Conservation (phyloP, 2,888 invertebrate species). For the Dolichomitus sp. region DNA sequence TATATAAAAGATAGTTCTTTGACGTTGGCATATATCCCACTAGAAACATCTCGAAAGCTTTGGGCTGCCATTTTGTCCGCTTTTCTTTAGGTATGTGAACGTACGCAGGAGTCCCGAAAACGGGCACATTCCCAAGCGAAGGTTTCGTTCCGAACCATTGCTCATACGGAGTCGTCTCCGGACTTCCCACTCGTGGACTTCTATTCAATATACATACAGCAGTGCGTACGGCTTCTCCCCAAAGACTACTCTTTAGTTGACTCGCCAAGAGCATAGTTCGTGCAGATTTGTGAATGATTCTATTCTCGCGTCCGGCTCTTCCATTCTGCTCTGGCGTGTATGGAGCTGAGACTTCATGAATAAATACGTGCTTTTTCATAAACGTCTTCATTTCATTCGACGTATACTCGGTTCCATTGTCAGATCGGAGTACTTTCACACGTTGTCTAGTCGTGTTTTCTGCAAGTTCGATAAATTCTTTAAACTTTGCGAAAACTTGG, state of each 20-base stretch:
- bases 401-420: conserved; percentile 40
- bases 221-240: conserved; percentile 38
- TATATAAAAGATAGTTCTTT: too few species aligned
- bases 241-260: conserved; percentile 34
- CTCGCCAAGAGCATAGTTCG: conserved; percentile 67
- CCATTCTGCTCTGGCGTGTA: conserved; percentile 71
- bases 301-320: conserved; percentile 67
- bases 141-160: conserved; percentile 37
- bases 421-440: conserved; percentile 27
- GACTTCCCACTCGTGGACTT: conserved; percentile 28
- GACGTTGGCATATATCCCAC: too few species aligned
- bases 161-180: conserved; percentile 26
- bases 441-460: conserved; percentile 16
- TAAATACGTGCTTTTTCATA: conserved; percentile 47
- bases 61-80: background rate
- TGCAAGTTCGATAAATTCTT: conserved; percentile 13
- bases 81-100: background rate
- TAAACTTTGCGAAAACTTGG: conserved; percentile 49
- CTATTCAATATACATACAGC: conserved; percentile 48
- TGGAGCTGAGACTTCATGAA: conserved; percentile 61
- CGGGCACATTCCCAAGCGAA: background rate
- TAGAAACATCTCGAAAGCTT: too few species aligned
- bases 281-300: conserved; percentile 68
- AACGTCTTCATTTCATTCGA: background rate
- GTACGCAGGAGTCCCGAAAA: background rate